Evolutionary conservation across 2,888 invertebrate species (phyloP).

Genomic region (Drosophila meridionalis): DNA sequence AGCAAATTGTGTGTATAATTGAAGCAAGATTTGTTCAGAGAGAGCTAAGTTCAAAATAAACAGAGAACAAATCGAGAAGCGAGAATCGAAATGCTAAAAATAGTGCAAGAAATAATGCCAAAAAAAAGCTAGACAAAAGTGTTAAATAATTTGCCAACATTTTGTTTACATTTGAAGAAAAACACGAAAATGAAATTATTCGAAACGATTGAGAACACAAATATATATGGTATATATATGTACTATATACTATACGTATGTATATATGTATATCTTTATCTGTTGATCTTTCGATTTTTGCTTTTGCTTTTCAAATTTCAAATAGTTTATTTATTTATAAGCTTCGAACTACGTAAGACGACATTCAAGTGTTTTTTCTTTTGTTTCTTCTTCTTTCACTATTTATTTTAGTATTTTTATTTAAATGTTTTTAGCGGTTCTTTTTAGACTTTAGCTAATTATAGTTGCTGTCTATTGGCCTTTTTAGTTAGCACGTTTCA

Average conservation of each 20-base stretch:
- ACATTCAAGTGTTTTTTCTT: constrained; percentile 73
- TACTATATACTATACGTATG: constrained; percentile 18
- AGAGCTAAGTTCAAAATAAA: constrained; percentile 40
- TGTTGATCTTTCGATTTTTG: constrained; percentile 19
- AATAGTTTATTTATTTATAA: constrained; percentile 70
- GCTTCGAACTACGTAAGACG: constrained; percentile 75
- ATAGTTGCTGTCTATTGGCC: constrained; percentile 63
- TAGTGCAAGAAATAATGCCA: constrained; percentile 28
- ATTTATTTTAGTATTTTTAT: constrained; percentile 51
- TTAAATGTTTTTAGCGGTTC: constrained; percentile 59
- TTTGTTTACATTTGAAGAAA: constrained; percentile 58
- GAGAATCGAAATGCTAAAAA: constrained; percentile 22
- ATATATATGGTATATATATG: constrained; percentile 22
- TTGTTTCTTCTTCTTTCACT: neutral
- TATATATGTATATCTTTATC: constrained; percentile 9
- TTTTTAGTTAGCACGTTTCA: constrained; percentile 68
- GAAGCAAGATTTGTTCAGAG: constrained; percentile 33
- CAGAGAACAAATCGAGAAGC: constrained; percentile 32
- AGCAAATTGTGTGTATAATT: constrained; percentile 23
- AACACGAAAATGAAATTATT: constrained; percentile 23
- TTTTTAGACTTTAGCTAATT: constrained; percentile 41
- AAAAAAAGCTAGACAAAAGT: constrained; percentile 48
- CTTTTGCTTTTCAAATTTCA: constrained; percentile 49
- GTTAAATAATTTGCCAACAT: constrained; percentile 69
- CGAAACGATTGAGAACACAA: constrained; percentile 33